Conservation (phyloP, 2,113 vertebrate species). For the Mus musculus region DNA sequence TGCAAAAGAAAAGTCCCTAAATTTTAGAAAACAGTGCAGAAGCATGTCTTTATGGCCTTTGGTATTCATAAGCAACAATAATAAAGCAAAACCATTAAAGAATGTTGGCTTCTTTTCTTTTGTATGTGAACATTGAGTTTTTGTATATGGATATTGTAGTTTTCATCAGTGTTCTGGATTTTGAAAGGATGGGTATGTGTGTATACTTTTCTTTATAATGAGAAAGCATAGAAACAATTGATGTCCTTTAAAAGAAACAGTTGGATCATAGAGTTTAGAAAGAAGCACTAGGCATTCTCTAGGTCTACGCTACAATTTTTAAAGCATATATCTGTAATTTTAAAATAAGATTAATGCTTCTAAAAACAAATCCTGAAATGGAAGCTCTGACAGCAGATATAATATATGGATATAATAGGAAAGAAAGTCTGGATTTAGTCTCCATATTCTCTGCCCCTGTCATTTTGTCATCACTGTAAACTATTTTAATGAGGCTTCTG, state of each 20-base stretch:
- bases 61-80: background rate
- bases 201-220: background rate
- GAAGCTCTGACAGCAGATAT: background rate
- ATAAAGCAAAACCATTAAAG: background rate
- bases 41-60: background rate
- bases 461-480: background rate
- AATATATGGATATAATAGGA: background rate
- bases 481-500: background rate
- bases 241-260: constrained; percentile 8
- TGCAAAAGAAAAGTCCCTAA: background rate
- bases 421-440: background rate
- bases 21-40: background rate
- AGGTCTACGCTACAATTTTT: background rate
- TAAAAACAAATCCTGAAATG: constrained; percentile 6
- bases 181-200: background rate
- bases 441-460: background rate
- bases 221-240: background rate
- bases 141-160: background rate
- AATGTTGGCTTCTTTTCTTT: background rate
- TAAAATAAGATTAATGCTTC: constrained; percentile 18
- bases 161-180: background rate
- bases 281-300: background rate
- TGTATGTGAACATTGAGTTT: background rate
- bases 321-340: background rate
- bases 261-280: background rate